phyloP scores from a whole-genome alignment of 2,888 invertebrate species.

The Drosophila macrospina region DNA sequence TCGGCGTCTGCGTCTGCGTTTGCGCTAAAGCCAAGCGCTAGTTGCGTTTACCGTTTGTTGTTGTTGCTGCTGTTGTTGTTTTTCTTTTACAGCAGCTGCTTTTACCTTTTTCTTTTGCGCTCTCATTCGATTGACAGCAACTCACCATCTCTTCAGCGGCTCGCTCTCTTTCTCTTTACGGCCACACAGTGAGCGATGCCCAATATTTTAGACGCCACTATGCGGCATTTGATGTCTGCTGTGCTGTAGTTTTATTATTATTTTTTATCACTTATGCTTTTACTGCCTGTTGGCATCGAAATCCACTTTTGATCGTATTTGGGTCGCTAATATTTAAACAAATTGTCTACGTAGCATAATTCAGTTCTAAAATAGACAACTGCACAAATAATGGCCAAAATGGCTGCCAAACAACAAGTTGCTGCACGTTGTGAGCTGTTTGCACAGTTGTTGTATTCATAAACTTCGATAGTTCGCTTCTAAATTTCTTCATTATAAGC shows the following conservation, averaged over 20 bases:
- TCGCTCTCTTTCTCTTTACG: constrained; percentile 25
- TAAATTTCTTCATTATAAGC: constrained; percentile 8
- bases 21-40: constrained; percentile 44
- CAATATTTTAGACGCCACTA: constrained; percentile 57
- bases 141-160: constrained; percentile 39
- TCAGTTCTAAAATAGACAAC: constrained; percentile 24
- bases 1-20: constrained; percentile 41
- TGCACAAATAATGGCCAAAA: constrained; percentile 28
- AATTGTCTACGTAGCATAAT: constrained; percentile 34
- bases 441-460: constrained; percentile 33
- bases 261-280: constrained; percentile 44
- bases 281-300: constrained; percentile 53
- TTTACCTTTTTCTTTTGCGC: constrained; percentile 74
- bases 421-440: constrained; percentile 14
- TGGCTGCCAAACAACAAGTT: not conserved
- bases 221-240: constrained; percentile 57
- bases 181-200: not conserved
- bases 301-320: constrained; percentile 62
- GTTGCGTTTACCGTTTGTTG: constrained; percentile 58
- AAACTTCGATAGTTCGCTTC: too few relatives aligned
- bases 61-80: constrained; percentile 30
- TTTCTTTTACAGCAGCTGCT: constrained; percentile 48
- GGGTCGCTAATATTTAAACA: constrained; percentile 68
- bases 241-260: constrained; percentile 21
- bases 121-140: constrained; percentile 56